Conservation (phyloP, 2,113 vertebrate species). For the Arizona elegans region DNA sequence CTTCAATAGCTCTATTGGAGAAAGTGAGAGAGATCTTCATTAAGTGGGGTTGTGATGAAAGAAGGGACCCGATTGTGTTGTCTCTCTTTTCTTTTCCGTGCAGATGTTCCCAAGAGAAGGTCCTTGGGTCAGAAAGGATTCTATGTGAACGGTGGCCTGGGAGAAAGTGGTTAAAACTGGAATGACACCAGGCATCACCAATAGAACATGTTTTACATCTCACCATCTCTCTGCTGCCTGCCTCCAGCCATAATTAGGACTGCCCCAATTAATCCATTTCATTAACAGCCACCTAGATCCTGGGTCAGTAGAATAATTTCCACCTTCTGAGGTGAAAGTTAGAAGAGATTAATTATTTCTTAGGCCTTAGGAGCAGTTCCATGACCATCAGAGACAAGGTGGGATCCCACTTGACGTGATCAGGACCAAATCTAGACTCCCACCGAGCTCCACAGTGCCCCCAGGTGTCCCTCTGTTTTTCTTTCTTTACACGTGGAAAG, state of each 20-base stretch:
- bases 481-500: not conserved
- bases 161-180: not conserved
- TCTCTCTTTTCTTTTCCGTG: not conserved
- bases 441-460: not conserved
- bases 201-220: not conserved
- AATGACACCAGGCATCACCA: too few species aligned
- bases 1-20: too few species aligned
- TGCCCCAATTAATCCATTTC: constrained; percentile 14
- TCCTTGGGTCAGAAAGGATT: not conserved
- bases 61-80: not conserved
- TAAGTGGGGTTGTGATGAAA: not conserved
- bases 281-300: constrained; percentile 27
- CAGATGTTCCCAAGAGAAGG: not conserved
- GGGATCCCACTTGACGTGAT: not conserved
- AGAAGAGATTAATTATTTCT: not conserved
- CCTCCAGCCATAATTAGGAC: not conserved
- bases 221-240: not conserved
- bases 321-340: not conserved
- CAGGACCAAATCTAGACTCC: not conserved
- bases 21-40: not conserved
- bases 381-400: not conserved
- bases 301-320: not conserved
- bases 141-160: not conserved
- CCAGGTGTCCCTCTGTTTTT: not conserved
- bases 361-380: not conserved